Evolutionary conservation across 2,113 vertebrate species (phyloP).

Genomic region (Trachemys scripta): DNA sequence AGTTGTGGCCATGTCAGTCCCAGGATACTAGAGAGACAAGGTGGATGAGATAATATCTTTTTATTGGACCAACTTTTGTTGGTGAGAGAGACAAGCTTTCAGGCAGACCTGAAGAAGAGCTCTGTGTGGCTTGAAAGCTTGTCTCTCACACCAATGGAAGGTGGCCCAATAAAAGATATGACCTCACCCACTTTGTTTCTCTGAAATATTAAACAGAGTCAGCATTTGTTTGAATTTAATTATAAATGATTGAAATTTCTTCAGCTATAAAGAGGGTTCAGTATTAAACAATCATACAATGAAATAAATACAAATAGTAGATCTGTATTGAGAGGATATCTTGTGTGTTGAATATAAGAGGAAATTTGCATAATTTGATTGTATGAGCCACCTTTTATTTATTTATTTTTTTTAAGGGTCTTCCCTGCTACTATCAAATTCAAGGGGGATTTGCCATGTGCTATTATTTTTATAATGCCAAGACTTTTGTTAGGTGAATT

Average conservation of each 20-base stretch:
- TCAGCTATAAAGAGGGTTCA: slow-evolving; percentile 22
- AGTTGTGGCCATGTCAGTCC: no score
- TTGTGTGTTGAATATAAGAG: neutral
- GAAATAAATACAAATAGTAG: slow-evolving; percentile 9
- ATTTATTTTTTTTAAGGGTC: neutral
- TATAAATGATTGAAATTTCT: slow-evolving; percentile 33
- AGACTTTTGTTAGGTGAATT: no score
- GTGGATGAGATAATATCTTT: no score
- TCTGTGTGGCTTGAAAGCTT: no score
- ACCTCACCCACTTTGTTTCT: no score
- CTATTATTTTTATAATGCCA: neutral
- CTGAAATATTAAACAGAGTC: slow-evolving; percentile 24
- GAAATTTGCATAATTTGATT: neutral
- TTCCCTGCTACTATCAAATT: neutral
- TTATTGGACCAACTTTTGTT: no score
- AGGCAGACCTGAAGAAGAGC: no score
- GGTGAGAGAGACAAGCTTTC: no score
- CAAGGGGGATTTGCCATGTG: neutral
- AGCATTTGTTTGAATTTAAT: slow-evolving; percentile 44
- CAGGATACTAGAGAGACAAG: no score
- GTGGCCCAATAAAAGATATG: neutral
- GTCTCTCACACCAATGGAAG: no score
- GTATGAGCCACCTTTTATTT: neutral
- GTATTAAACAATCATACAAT: slow-evolving; percentile 32
- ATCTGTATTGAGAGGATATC: neutral